Evolutionary conservation across 2,888 invertebrate species (phyloP).

Genomic region (Bursaphelenchus okinawaensis): DNA sequence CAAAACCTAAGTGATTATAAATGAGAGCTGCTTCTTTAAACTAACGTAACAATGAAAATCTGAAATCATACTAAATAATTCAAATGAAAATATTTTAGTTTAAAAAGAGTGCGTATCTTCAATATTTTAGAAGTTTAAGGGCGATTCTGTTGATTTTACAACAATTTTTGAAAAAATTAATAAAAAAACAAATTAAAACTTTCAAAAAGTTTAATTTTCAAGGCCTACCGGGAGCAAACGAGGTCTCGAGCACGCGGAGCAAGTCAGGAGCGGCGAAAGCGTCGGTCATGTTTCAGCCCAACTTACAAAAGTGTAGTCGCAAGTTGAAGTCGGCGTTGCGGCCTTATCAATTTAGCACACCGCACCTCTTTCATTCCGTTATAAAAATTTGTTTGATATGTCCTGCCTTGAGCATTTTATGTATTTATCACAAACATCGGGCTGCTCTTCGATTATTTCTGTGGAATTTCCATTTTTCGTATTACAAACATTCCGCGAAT

Average conservation of each 20-base stretch:
- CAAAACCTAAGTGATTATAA: too few species aligned
- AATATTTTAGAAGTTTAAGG: background rate
- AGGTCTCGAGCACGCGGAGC: slow-evolving; percentile 10
- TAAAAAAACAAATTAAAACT: background rate
- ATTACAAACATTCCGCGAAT: too few species aligned
- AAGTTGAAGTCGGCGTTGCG: background rate
- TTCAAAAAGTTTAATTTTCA: too few species aligned
- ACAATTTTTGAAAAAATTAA: background rate
- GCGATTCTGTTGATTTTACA: background rate
- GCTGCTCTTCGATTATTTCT: too few species aligned
- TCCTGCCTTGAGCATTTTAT: background rate
- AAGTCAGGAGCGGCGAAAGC: slow-evolving; percentile 4
- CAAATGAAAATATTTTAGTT: background rate
- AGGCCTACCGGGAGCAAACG: slow-evolving; percentile 18
- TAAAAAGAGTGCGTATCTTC: background rate
- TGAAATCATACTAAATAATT: too few species aligned
- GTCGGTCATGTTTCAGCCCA: background rate
- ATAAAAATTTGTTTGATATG: background rate
- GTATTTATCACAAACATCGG: background rate
- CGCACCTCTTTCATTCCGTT: background rate
- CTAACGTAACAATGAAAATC: too few species aligned
- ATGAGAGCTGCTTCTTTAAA: too few species aligned
- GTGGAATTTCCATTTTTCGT: too few species aligned
- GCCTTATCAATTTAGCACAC: background rate
- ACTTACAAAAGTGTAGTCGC: background rate